These are phyloP conservation scores for Tyrannus savana DNA, from an alignment of 2,113 vertebrate species.

Conservation along the genomic window DNA sequence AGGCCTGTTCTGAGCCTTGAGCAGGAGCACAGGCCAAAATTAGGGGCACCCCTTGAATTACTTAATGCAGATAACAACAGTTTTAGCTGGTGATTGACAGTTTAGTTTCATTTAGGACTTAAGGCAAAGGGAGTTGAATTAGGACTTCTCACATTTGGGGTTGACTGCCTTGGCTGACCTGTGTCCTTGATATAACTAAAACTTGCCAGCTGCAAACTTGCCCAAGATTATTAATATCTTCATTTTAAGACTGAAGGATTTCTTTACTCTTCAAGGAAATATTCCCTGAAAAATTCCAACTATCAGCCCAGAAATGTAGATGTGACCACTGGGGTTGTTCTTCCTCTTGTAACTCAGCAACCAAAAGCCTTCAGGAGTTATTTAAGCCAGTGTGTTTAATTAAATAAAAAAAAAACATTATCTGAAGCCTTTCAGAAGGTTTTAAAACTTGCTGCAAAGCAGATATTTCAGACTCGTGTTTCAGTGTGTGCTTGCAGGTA, in stretches of 20 bases:
- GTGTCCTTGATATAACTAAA: background rate
- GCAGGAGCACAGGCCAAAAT: background rate
- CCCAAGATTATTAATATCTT: background rate
- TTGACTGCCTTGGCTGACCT: background rate
- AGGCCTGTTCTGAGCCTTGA: background rate
- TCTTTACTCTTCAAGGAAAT: background rate
- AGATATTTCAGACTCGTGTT: background rate
- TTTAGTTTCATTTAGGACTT: background rate
- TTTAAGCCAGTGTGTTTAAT: background rate
- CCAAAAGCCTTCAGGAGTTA: background rate
- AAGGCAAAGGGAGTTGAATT: background rate
- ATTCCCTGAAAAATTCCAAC: background rate
- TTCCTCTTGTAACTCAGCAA: background rate
- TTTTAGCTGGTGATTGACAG: background rate
- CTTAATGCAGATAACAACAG: rapidly evolving
- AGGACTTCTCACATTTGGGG: background rate
- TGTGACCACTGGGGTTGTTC: rapidly evolving
- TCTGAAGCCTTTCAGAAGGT: background rate
- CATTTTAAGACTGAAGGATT: background rate
- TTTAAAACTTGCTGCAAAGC: background rate
- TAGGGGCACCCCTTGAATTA: background rate
- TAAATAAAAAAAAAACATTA: background rate
- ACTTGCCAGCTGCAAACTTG: background rate
- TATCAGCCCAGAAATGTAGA: background rate
- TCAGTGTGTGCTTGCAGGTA: background rate